phyloP scores from a whole-genome alignment of 1,140 invertebrate species.

The Chrysoperla carnea region DNA sequence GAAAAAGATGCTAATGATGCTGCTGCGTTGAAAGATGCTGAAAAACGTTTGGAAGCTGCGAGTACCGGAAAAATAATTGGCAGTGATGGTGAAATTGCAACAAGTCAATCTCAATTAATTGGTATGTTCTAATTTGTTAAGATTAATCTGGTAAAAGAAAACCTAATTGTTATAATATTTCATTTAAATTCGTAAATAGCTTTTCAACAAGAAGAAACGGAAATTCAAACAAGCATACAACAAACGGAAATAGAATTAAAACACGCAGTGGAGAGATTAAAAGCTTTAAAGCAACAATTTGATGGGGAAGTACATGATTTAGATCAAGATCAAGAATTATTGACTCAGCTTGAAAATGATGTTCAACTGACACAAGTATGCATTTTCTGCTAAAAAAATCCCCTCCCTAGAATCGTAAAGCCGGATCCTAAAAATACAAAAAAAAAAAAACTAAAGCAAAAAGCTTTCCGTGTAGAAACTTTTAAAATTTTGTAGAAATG shows the following conservation, averaged over 20 bases:
- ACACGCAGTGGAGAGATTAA: not conserved
- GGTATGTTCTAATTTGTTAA: slow-evolving; percentile 25
- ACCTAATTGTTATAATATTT: not conserved
- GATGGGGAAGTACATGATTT: not conserved
- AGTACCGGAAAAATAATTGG: slow-evolving; percentile 62
- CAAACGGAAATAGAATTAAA: no score
- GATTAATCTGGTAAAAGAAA: not conserved
- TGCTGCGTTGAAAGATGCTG: slow-evolving; percentile 49
- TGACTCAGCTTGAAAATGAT: slow-evolving; percentile 7
- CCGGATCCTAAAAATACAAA: no score
- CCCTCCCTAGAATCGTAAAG: no score
- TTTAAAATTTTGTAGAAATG: no score
- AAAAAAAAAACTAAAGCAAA: no score
- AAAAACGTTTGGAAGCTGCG: slow-evolving; percentile 67
- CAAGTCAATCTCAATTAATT: slow-evolving; percentile 78
- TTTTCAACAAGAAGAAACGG: no score
- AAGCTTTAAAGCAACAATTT: not conserved
- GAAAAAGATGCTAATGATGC: slow-evolving; percentile 45
- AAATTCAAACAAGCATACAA: no score
- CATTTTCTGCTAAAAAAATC: no score
- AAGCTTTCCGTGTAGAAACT: no score
- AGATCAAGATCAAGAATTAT: not conserved
- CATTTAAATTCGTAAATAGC: no score
- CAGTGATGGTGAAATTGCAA: slow-evolving; percentile 66
- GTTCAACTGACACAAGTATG: slow-evolving; percentile 14